phyloP scores from a whole-genome alignment of 2,797 vertebrate genomes.

The Eospalax fontanierii region DNA sequence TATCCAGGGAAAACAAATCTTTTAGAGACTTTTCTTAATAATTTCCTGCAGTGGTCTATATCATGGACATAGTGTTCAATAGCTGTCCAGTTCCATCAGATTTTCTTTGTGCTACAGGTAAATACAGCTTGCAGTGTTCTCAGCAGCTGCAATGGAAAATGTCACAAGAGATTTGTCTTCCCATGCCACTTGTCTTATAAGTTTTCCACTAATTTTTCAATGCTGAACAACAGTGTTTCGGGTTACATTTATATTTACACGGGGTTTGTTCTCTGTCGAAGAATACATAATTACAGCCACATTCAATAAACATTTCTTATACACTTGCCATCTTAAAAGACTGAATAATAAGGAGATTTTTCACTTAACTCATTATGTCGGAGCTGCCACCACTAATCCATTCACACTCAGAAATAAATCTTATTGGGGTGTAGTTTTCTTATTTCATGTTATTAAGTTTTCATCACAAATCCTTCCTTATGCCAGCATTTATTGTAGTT shows the following conservation, averaged over 20 bases:
- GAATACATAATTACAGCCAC: not conserved
- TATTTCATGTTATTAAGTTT: conserved; percentile 15
- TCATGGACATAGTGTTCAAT: not conserved
- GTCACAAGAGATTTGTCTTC: not conserved
- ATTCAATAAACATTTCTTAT: not conserved
- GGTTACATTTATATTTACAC: not conserved
- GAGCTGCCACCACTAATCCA: not conserved
- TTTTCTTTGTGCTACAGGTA: not conserved
- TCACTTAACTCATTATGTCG: conserved; percentile 11
- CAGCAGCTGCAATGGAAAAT: not conserved
- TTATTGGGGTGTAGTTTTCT: not conserved
- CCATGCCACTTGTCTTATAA: not conserved
- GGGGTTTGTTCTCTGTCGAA: not conserved
- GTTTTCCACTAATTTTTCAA: conserved; percentile 14
- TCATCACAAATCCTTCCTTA: not conserved
- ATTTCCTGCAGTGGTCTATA: not conserved
- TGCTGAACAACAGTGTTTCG: not conserved
- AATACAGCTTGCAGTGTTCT: not conserved
- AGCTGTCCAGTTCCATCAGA: not conserved
- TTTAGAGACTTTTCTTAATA: not conserved
- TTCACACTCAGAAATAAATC: conserved; percentile 39
- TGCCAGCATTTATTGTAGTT: not conserved
- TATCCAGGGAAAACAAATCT: not conserved
- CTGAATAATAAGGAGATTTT: not conserved
- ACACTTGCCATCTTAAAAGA: not conserved